Evolutionary conservation across 2,113 vertebrate species (phyloP).

Genomic region (Azemiops feae): DNA sequence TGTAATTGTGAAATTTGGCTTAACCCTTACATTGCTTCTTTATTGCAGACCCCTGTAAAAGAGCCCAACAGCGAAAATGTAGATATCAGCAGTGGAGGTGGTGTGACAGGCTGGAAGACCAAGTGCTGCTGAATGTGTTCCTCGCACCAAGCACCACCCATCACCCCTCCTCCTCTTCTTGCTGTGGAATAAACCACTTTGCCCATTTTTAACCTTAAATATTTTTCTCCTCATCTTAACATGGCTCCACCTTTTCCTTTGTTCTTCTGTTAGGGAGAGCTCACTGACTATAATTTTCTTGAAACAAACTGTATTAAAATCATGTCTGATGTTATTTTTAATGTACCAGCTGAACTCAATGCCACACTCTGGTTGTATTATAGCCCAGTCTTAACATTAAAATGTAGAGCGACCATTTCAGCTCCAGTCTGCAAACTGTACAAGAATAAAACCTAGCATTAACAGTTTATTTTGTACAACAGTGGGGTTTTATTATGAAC

Average conservation of each 20-base stretch:
- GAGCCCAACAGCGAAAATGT: conserved; percentile 99
- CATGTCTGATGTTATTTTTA: conserved; percentile 85
- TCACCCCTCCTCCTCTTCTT: conserved; percentile 71
- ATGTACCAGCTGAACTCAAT: conserved; percentile 72
- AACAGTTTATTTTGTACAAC: conserved; percentile 88
- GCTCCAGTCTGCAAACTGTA: conserved; percentile 74
- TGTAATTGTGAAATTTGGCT: background rate
- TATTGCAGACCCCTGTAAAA: conserved; percentile 96
- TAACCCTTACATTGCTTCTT: conserved; percentile 42
- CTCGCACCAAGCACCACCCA: conserved; percentile 65
- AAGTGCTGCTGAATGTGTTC: conserved; percentile 89
- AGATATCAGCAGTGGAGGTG: conserved; percentile 94
- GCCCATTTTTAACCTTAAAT: conserved; percentile 77
- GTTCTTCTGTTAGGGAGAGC: conserved; percentile 79
- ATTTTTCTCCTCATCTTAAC: conserved; percentile 72
- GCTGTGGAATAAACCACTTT: conserved; percentile 87
- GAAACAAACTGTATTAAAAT: conserved; percentile 76
- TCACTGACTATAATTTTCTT: conserved; percentile 82
- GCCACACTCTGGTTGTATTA: conserved; percentile 80
- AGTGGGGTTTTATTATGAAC: conserved; percentile 83
- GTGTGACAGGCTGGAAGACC: conserved; percentile 98
- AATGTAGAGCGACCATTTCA: conserved; percentile 68
- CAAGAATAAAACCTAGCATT: conserved; percentile 89
- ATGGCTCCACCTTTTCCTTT: conserved; percentile 62
- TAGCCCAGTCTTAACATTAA: conserved; percentile 73